Percentiles rank a stretch among this genome's conserved stretches.
phyloP scores from a whole-genome alignment of 2,888 invertebrate genomes.

The Proisotoma minuta region DNA sequence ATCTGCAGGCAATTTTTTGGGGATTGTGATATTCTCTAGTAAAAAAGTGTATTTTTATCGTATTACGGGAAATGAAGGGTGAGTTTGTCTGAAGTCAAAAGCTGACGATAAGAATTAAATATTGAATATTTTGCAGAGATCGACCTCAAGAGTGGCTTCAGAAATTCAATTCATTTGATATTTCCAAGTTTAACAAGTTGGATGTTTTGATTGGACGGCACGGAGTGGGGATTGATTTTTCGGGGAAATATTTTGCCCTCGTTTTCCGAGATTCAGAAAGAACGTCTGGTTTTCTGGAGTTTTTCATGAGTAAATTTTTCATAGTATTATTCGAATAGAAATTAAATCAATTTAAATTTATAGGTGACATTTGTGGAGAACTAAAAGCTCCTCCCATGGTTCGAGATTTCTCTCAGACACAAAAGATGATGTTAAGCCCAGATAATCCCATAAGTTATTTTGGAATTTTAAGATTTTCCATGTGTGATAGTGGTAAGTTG shows the following conservation, averaged over 20 bases:
- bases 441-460: slow-evolving; percentile 44
- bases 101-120: neutral
- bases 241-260: slow-evolving; percentile 43
- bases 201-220: slow-evolving; percentile 46
- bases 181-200: slow-evolving; percentile 37
- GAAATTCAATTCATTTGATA: slow-evolving; percentile 34
- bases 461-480: slow-evolving; percentile 41
- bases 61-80: slow-evolving; percentile 45
- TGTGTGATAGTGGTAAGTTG: slow-evolving; percentile 42
- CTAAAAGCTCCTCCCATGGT: slow-evolving; percentile 43
- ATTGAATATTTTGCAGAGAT: slow-evolving; percentile 29
- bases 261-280: slow-evolving; percentile 43
- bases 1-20: slow-evolving; percentile 21
- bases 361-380: slow-evolving; percentile 40
- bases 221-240: slow-evolving; percentile 44
- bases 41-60: slow-evolving; percentile 44
- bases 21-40: slow-evolving; percentile 43
- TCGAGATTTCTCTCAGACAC: slow-evolving; percentile 45
- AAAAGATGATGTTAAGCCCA: slow-evolving; percentile 45
- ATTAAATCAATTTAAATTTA: slow-evolving; percentile 1
- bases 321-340: neutral
- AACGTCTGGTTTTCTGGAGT: slow-evolving; percentile 42
- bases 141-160: slow-evolving; percentile 45
- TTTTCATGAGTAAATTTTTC: slow-evolving; percentile 39
- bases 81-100: slow-evolving; percentile 13